Conservation (phyloP, 2,888 invertebrate species). For the Euzetes globulus region DNA sequence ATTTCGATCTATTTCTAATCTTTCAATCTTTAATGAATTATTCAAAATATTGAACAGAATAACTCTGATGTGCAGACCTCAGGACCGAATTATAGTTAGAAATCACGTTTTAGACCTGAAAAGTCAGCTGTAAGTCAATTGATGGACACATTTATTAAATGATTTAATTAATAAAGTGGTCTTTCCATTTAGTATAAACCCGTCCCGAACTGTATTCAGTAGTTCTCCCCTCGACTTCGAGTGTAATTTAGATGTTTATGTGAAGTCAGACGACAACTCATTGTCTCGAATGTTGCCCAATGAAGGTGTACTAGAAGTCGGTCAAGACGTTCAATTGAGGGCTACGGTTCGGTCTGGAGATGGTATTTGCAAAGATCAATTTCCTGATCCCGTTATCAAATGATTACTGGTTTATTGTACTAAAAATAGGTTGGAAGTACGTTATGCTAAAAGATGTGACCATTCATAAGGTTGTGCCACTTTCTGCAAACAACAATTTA, state of each 20-base stretch:
- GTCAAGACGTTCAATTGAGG: conserved; percentile 44
- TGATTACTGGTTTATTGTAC: background rate
- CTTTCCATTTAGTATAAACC: conserved; percentile 36
- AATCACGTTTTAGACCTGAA: conserved; percentile 43
- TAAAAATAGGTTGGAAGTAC: conserved; percentile 44
- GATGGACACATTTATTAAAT: background rate
- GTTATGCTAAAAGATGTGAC: conserved; percentile 44
- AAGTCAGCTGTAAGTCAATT: conserved; percentile 42
- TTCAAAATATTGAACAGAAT: conserved; percentile 38
- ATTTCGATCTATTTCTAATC: background rate
- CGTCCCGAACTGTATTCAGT: conserved; percentile 42
- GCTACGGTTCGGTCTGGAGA: conserved; percentile 43
- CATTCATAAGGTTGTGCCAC: background rate
- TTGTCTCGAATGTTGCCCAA: conserved; percentile 42
- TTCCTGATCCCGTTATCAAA: background rate
- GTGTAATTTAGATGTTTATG: conserved; percentile 44
- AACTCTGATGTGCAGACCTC: conserved; percentile 44
- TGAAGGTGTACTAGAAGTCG: conserved; percentile 44
- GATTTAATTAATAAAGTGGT: background rate
- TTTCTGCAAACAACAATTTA: background rate
- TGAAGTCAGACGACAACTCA: conserved; percentile 41
- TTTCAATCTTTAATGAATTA: background rate
- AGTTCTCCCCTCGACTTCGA: conserved; percentile 44
- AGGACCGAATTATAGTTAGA: conserved; percentile 43
- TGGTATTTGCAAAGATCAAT: conserved; percentile 38